Evolutionary conservation across 2,113 vertebrate species (phyloP).

Genomic region (Sarotherodon lohbergeri): DNA sequence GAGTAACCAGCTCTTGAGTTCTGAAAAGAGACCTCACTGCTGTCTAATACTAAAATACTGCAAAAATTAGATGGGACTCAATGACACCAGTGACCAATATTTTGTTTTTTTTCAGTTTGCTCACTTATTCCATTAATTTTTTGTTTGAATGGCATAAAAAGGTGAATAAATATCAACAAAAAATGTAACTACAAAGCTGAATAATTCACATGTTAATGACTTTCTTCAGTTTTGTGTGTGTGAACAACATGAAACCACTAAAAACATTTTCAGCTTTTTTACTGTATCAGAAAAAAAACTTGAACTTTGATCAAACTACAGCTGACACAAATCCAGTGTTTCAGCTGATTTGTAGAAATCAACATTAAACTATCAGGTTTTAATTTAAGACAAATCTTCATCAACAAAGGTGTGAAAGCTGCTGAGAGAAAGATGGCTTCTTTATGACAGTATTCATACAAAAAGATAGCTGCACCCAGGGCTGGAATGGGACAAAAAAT

Average conservation of each 20-base stretch:
- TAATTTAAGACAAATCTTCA: neutral
- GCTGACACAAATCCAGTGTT: rapidly evolving
- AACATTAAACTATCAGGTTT: neutral
- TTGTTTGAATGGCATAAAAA: neutral
- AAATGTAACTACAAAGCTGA: neutral
- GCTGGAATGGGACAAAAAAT: too few species aligned
- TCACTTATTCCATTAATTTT: neutral
- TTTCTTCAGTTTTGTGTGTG: neutral
- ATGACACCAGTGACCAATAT: neutral
- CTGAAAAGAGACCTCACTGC: neutral
- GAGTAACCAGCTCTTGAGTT: neutral
- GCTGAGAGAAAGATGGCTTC: neutral
- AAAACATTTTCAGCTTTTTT: neutral
- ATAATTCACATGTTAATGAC: rapidly evolving
- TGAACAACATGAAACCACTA: neutral
- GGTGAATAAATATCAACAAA: neutral
- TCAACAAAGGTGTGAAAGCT: rapidly evolving
- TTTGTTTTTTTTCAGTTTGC: rapidly evolving
- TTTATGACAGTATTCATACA: rapidly evolving
- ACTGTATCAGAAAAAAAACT: too few species aligned
- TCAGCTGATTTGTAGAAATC: neutral
- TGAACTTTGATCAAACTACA: neutral
- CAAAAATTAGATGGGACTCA: neutral
- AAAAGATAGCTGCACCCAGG: neutral
- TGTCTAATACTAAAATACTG: neutral